Evolutionary conservation across 2,888 invertebrate genomes (phyloP).

Genomic region (Diloba caeruleocephala): DNA sequence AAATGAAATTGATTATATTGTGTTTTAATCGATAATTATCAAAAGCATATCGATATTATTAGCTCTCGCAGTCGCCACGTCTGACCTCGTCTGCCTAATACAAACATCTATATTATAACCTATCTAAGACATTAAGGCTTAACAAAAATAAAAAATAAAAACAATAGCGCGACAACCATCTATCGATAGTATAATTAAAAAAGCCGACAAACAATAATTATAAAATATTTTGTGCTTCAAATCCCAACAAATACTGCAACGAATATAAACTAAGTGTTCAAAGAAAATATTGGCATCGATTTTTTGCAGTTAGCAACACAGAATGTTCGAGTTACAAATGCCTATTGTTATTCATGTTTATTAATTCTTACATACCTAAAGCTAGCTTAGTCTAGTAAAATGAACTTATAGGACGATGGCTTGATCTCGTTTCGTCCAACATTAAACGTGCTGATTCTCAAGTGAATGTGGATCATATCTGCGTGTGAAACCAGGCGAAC

Average conservation of each 20-base stretch:
- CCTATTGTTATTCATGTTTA: conserved; percentile 70
- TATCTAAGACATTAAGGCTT: conserved; percentile 85
- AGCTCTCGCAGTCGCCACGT: conserved; percentile 58
- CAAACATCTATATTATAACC: conserved; percentile 83
- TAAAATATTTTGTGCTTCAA: conserved; percentile 71
- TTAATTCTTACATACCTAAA: conserved; percentile 77
- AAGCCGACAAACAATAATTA: conserved; percentile 65
- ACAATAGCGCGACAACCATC: conserved; percentile 75
- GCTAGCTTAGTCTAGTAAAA: conserved; percentile 80
- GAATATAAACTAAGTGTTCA: conserved; percentile 70
- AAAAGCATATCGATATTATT: conserved; percentile 57
- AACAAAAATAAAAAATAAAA: conserved; percentile 60
- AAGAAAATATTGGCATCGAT: conserved; percentile 64
- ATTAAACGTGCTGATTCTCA: conserved; percentile 53
- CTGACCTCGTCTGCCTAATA: conserved; percentile 72
- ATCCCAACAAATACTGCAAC: conserved; percentile 79
- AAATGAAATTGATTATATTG: conserved; percentile 44
- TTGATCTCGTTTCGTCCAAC: conserved; percentile 51
- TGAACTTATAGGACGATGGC: conserved; percentile 67
- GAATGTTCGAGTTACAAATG: conserved; percentile 79
- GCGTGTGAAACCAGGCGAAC: conserved; percentile 42
- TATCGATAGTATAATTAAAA: conserved; percentile 71
- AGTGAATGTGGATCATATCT: conserved; percentile 49
- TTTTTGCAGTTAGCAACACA: conserved; percentile 75
- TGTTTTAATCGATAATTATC: conserved; percentile 10